Percentiles rank a stretch among this genome's conserved stretches.
Conservation (phyloP, 2,797 vertebrate species). For the Euphonia xanthogaster region DNA sequence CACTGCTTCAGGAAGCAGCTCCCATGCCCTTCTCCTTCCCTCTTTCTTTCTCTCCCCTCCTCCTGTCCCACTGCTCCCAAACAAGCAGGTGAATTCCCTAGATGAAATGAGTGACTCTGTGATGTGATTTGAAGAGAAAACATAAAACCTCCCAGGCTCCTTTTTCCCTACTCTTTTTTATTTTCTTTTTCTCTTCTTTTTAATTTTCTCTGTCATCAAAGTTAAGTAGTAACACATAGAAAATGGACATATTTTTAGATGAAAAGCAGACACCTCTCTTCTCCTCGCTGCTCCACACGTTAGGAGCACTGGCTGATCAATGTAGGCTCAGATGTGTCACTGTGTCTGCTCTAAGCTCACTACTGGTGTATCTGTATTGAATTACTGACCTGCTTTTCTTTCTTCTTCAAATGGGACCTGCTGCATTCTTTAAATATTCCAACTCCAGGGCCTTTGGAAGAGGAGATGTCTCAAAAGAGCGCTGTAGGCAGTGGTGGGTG, state of each 20-base stretch:
- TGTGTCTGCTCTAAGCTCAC: neutral
- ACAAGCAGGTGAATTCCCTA: conserved; percentile 68
- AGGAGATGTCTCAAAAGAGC: neutral
- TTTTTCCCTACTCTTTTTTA: neutral
- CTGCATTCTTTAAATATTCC: neutral
- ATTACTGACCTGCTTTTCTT: neutral
- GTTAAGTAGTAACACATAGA: neutral
- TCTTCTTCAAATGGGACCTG: neutral
- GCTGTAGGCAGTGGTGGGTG: neutral
- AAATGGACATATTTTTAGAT: neutral
- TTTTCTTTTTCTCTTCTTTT: neutral
- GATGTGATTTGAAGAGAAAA: conserved; percentile 56
- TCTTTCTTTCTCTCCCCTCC: conserved; percentile 57
- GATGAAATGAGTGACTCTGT: conserved; percentile 32
- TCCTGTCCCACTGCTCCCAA: conserved; percentile 3
- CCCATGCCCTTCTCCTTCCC: conserved; percentile 6
- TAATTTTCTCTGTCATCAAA: neutral
- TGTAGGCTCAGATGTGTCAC: neutral
- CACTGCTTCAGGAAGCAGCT: conserved; percentile 71
- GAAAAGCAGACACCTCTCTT: neutral
- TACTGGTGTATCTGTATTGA: neutral
- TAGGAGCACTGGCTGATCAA: neutral
- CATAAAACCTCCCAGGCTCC: neutral
- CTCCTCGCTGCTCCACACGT: neutral
- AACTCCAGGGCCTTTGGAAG: neutral